These are phyloP conservation scores for Cephus spinipes DNA, from an alignment of 2,888 invertebrate genomes.

Conservation along the genomic window DNA sequence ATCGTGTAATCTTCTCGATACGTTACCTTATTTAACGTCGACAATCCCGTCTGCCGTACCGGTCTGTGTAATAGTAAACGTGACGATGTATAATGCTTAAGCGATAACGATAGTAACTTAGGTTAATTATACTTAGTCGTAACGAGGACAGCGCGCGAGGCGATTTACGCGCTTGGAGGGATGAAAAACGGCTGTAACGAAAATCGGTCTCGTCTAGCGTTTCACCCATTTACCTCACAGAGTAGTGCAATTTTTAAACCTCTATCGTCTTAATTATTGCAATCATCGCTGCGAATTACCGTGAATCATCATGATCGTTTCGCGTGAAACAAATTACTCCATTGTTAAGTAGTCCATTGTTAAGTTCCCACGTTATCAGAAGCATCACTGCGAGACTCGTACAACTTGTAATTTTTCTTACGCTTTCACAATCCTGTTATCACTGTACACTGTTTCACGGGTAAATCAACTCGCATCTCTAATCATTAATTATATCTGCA, in stretches of 20 bases:
- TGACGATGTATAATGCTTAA: slow-evolving; percentile 15
- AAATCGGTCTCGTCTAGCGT: slow-evolving; percentile 14
- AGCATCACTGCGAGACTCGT: not conserved
- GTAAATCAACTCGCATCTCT: not conserved
- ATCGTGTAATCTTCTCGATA: not conserved
- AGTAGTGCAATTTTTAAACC: slow-evolving; percentile 17
- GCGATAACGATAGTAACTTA: slow-evolving; percentile 18
- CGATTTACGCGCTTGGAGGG: slow-evolving; percentile 8
- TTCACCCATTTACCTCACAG: slow-evolving; percentile 15
- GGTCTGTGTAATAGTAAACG: slow-evolving; percentile 17
- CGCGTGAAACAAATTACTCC: not conserved
- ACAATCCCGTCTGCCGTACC: slow-evolving; percentile 1
- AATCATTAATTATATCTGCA: not conserved
- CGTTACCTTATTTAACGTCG: not conserved
- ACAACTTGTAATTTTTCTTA: not conserved
- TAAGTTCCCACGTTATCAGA: not conserved
- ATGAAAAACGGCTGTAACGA: slow-evolving; percentile 13
- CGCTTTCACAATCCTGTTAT: not conserved
- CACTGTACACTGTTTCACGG: not conserved
- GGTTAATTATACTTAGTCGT: slow-evolving; percentile 23
- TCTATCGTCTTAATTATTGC: not conserved
- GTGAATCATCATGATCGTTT: not conserved
- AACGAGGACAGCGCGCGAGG: slow-evolving; percentile 16
- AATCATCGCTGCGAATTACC: not conserved
- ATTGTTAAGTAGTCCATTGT: not conserved